Percentiles rank a stretch among this genome's conserved stretches.
These are phyloP conservation scores for Drosophila arawakana DNA, from an alignment of 1,140 invertebrate genomes.

Conservation along the genomic window DNA sequence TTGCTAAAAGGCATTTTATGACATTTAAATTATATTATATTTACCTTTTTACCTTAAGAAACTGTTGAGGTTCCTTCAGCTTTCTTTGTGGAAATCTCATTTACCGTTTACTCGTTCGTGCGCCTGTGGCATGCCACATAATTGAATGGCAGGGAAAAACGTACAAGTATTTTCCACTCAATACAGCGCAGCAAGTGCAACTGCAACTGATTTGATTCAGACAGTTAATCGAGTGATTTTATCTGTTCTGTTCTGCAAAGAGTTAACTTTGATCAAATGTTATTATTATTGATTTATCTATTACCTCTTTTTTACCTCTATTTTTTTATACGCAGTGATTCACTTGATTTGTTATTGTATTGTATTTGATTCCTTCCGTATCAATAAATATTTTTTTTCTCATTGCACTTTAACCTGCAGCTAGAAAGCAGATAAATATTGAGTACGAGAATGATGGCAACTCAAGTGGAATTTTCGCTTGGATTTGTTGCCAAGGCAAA, in stretches of 20 bases:
- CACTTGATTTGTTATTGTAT: constrained; percentile 17
- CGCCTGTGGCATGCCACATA: constrained; percentile 31
- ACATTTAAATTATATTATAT: constrained; percentile 47
- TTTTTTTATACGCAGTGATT: constrained; percentile 1
- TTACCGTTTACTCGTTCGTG: constrained; percentile 24
- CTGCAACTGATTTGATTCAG: constrained; percentile 43
- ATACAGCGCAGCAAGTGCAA: constrained; percentile 10
- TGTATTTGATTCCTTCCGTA: constrained; percentile 8
- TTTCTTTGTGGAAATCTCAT: constrained; percentile 40
- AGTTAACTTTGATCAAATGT: constrained; percentile 26
- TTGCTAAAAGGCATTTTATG: constrained; percentile 24
- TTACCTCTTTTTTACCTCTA: not conserved
- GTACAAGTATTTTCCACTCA: constrained; percentile 14
- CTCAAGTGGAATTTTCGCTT: constrained; percentile 23
- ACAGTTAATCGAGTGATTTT: constrained; percentile 34
- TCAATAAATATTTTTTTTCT: constrained; percentile 23
- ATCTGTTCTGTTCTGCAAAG: not conserved
- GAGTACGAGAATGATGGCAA: not conserved
- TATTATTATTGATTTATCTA: constrained; percentile 52
- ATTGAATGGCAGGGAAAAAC: constrained; percentile 40
- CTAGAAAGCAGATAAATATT: constrained; percentile 1
- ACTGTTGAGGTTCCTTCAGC: constrained; percentile 10
- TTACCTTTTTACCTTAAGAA: constrained; percentile 21
- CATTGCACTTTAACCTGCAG: not conserved
- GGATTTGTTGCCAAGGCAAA: constrained; percentile 25